Base-by-base conservation (phyloP, 2,113 vertebrate species). In the Lutjanus erythropterus region DNA sequence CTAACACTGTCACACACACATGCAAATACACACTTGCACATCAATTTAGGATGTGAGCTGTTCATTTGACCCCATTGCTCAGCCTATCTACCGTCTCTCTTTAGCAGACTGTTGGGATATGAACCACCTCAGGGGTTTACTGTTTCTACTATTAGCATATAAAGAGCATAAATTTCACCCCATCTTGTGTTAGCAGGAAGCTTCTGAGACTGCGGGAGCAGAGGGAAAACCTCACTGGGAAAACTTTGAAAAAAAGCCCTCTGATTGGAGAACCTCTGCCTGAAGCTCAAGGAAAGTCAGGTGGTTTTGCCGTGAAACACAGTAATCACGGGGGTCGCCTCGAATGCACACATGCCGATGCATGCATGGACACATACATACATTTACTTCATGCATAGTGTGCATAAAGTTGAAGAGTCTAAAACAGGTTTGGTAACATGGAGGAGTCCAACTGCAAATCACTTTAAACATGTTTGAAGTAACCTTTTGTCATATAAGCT, bases 101-200 rank as follows among this genome's bases (percentile, higher is more conserved):
- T 81, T 78, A 79, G 49, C 77, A 69, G 61, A 79, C 82, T 50
- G 18, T 37, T 71, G 80, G 84, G 82, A 89, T 78, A 83, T 58
- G 58, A 84, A 85, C 29, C 52, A 84, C 91, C 86, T 87, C 69
- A 19, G 86, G 89, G 80, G 50, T 84, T 86, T 80, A 70, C 77
- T 44, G 27, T 85, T 82, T 86, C 75, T 60, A 62, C 80, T 71
- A 87, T 87, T 89, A 85, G 84, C 87, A 89, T 86, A 89, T 82
- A 88, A 90, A 88, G 71, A 88, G 84, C 86, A 86, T 72, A 62
- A 7, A 76, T 87, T 83, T 70, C 60, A 64, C 78, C 49, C 72
- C 66, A 69, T 67, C 61, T 71, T 83, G 70, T 77, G 47, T 80
- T 68, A 61, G 68, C 60, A 60, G 72, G 80, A 73, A 64, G 27